Conservation (phyloP, 1,140 invertebrate species). For the Drosophila sp. region DNA sequence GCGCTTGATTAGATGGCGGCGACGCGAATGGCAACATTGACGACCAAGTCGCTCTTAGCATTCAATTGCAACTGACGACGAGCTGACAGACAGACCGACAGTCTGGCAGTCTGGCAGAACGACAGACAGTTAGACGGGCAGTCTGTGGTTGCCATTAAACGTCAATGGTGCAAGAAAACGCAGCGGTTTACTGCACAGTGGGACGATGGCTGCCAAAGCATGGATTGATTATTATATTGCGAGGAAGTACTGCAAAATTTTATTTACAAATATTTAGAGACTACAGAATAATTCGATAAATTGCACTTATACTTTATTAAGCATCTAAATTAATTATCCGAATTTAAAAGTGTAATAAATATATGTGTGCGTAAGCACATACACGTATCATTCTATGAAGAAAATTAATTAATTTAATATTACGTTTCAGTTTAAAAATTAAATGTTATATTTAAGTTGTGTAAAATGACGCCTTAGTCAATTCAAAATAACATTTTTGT, state of each 20-base stretch:
- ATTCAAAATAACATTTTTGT: background rate
- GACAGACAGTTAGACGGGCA: constrained; percentile 13
- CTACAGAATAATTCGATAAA: too few relatives aligned
- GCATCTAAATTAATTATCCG: too few relatives aligned
- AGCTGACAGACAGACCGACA: constrained; percentile 7
- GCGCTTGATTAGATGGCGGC: constrained; percentile 63
- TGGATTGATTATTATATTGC: background rate
- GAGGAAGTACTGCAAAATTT: background rate
- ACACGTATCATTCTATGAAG: too few relatives aligned
- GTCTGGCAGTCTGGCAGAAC: constrained; percentile 5
- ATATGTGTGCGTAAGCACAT: too few relatives aligned
- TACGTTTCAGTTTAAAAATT: too few relatives aligned
- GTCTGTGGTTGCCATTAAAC: constrained; percentile 48
- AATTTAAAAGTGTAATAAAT: too few relatives aligned
- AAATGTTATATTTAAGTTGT: too few relatives aligned
- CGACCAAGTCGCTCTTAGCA: constrained; percentile 52
- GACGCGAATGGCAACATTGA: constrained; percentile 27
- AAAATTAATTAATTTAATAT: too few relatives aligned
- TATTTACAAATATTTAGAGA: too few relatives aligned
- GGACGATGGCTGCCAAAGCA: background rate
- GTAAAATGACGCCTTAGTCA: too few relatives aligned
- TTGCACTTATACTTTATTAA: too few relatives aligned
- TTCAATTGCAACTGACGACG: constrained; percentile 48
- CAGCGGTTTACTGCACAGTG: constrained; percentile 42
- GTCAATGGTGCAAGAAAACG: constrained; percentile 70